phyloP scores from a whole-genome alignment of 1,140 invertebrate species.

The Whitmania pigra region DNA sequence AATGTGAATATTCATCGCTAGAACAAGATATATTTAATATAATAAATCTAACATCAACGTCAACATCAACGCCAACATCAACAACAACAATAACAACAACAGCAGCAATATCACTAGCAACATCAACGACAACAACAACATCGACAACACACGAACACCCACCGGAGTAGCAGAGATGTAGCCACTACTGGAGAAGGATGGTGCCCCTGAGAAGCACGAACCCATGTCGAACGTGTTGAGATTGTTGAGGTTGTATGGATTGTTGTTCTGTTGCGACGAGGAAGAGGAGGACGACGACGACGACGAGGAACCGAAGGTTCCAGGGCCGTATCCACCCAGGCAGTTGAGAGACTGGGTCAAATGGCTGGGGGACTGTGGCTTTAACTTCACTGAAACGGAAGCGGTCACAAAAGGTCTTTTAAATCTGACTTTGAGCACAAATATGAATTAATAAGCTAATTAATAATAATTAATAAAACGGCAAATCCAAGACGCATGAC shows the following conservation, averaged over 20 bases:
- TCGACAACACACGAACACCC: background rate
- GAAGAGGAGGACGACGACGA: constrained; percentile 3
- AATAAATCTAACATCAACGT: too few species aligned
- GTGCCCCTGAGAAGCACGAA: background rate
- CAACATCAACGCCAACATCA: background rate
- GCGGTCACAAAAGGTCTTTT: too few species aligned
- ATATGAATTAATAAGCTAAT: too few species aligned
- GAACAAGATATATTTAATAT: too few species aligned
- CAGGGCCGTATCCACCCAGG: background rate
- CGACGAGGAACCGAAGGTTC: background rate
- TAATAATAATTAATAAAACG: too few species aligned
- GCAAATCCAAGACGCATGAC: too few species aligned
- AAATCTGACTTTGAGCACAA: too few species aligned
- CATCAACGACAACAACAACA: background rate
- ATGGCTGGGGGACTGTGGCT: background rate
- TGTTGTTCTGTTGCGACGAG: background rate
- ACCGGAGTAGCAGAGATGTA: background rate
- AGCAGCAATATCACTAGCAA: background rate
- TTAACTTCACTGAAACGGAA: background rate
- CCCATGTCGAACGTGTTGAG: constrained; percentile 2
- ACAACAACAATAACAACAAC: background rate
- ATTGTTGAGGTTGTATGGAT: constrained; percentile 1
- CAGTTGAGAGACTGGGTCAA: constrained; percentile 10
- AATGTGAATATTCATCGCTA: too few species aligned
- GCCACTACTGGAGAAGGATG: background rate